phyloP scores from a whole-genome alignment of 2,888 invertebrate genomes.

The Altica lythri region DNA sequence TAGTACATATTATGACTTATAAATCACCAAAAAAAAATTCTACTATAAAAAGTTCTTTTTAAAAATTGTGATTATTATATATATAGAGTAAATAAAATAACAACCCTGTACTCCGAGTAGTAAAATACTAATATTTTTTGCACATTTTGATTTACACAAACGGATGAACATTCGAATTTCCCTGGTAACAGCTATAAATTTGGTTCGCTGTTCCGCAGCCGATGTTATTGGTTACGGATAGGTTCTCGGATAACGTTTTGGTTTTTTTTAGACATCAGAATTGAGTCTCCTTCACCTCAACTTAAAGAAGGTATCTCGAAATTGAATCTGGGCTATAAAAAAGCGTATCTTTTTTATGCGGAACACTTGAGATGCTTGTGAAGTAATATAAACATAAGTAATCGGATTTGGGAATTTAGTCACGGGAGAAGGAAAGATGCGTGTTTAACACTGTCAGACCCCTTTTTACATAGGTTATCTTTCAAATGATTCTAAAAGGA shows the following conservation, averaged over 20 bases:
- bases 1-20: no score
- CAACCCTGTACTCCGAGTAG: no score
- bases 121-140: no score
- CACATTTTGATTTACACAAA: no score
- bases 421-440: constrained; percentile 14
- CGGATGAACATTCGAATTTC: no score
- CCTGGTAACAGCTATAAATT: constrained; percentile 29
- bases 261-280: constrained; percentile 42
- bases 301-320: constrained; percentile 39
- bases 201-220: constrained; percentile 37
- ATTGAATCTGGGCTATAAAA: constrained; percentile 39
- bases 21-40: no score
- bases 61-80: no score
- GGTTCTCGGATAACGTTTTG: constrained; percentile 48
- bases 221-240: constrained; percentile 52
- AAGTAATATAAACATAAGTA: constrained; percentile 40
- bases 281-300: constrained; percentile 44
- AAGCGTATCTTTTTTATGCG: constrained; percentile 37
- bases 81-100: no score
- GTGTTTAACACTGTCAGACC: constrained; percentile 15
- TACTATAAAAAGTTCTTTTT: no score
- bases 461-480: no score
- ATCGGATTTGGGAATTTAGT: constrained; percentile 33
- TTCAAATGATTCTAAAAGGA: no score
- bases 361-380: constrained; percentile 28